phyloP scores from a whole-genome alignment of 2,797 vertebrate species.

The Astyanax mexicanus region DNA sequence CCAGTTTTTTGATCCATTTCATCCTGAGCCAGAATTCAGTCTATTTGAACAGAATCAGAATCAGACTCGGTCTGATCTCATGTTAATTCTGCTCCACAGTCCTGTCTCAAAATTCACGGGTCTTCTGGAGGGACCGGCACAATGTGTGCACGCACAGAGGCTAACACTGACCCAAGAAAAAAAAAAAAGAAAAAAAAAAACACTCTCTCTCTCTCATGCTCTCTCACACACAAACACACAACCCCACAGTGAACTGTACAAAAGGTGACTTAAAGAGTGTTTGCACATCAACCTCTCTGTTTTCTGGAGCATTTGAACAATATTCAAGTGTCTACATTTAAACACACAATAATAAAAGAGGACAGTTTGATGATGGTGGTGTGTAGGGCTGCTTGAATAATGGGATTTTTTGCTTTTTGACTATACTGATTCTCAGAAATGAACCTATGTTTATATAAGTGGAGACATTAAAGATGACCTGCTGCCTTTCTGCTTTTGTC shows the following conservation, averaged over 20 bases:
- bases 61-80: not conserved
- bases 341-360: too few species aligned
- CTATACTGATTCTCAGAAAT: too few species aligned
- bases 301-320: not conserved
- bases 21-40: constrained; percentile 53
- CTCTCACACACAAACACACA: not conserved
- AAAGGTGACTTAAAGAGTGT: constrained; percentile 5
- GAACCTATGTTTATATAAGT: too few species aligned
- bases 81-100: constrained; percentile 23
- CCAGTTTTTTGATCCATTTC: constrained; percentile 54
- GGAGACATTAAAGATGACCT: too few species aligned
- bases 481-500: too few species aligned
- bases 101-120: constrained; percentile 11
- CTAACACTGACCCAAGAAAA: not conserved
- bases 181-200: too few species aligned
- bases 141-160: not conserved
- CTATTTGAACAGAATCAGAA: constrained; percentile 57
- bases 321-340: not conserved
- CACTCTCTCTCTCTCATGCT: too few species aligned
- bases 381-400: too few species aligned
- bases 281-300: not conserved
- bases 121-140: constrained; percentile 48
- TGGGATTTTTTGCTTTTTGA: too few species aligned
- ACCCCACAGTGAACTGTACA: constrained; percentile 2
- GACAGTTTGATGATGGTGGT: too few species aligned